Conservation (phyloP, 1,140 invertebrate genomes). For the Drosophila bipectinata region DNA sequence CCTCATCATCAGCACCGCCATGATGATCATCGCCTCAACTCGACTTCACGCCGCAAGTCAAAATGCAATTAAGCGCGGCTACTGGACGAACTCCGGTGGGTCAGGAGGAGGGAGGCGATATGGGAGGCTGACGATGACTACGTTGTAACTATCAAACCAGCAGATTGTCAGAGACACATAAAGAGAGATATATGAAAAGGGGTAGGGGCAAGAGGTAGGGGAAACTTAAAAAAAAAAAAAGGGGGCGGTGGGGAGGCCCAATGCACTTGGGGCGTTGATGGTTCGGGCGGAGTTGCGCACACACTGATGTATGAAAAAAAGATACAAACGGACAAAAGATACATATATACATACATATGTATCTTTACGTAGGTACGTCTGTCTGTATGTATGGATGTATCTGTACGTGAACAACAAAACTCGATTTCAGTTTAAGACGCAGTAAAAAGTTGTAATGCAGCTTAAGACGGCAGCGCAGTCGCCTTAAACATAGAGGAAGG, state of each 20-base stretch:
- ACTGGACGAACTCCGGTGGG: constrained; percentile 53
- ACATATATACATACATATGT: constrained; percentile 8
- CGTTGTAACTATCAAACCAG: constrained; percentile 65
- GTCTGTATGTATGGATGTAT: constrained; percentile 5
- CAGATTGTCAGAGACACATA: constrained; percentile 72
- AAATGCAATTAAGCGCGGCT: constrained; percentile 81
- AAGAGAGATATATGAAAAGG: constrained; percentile 25
- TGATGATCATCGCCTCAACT: constrained; percentile 43
- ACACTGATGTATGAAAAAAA: constrained; percentile 69
- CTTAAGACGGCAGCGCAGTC: constrained; percentile 77
- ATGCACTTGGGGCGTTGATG: constrained; percentile 70
- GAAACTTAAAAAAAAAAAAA: neutral
- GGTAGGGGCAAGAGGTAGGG: neutral
- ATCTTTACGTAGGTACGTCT: constrained; percentile 1
- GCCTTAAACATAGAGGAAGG: constrained; percentile 79
- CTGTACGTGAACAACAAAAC: constrained; percentile 67
- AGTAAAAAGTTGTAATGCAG: constrained; percentile 82
- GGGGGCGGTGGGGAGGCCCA: constrained; percentile 32
- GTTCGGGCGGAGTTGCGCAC: constrained; percentile 68
- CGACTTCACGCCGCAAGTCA: constrained; percentile 80
- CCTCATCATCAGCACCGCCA: constrained; percentile 5
- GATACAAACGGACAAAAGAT: constrained; percentile 43
- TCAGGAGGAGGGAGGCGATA: neutral
- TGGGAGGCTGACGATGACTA: constrained; percentile 56
- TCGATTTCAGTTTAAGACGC: constrained; percentile 82